Evolutionary conservation across 2,113 vertebrate genomes (phyloP), one percentile per base, ranked within the genome.

Genomic region (Psammodynastes pulverulentus): DNA sequence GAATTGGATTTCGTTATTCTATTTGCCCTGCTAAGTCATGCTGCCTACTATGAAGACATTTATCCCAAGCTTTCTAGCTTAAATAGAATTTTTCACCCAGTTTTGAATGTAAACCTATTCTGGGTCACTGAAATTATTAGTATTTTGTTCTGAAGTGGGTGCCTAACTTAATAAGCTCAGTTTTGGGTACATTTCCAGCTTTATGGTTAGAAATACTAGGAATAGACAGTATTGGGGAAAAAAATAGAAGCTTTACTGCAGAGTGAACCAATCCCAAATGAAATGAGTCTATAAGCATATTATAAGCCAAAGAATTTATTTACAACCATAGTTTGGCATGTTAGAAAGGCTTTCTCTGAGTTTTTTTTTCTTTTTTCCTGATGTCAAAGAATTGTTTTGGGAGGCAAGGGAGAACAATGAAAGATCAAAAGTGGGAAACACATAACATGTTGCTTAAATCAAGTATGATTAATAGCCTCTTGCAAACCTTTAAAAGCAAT

Each of bases 401-500:
- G 45, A 92, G 1, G 4, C 48, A 92, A 92, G 1, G 85, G 91
- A 79, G 53, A 46, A 79, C 43, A 72, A 46, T 62, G 3, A 62
- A 92, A 92, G 43, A 19, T 46, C 3, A 6, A 48, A 72, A 45
- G 39, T 46, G 86, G 92, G 17, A 8, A 94, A 4, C 17, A 43
- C 9, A 58, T 1, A 24, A 4, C 15, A 13, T 53, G 56, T 53
- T 53, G 43, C 89, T 95, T 72, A 91, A 87, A 45, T 92, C 13
- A 88, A 21, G 46, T 21, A 87, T 90, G 91, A 92, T 92, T 93
- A 92, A 93, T 92, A 88, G 72, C 72, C 29, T 34, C 62, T 92
- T 90, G 29, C 43, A 51, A 58, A 72, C 9, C 7, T 43, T 67
- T 86, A 62, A 91, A 84, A n/a, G 49, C 92, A 93, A 86, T 23